Base-by-base conservation (phyloP, 2,113 vertebrate genomes). In the Talpa occidentalis region DNA sequence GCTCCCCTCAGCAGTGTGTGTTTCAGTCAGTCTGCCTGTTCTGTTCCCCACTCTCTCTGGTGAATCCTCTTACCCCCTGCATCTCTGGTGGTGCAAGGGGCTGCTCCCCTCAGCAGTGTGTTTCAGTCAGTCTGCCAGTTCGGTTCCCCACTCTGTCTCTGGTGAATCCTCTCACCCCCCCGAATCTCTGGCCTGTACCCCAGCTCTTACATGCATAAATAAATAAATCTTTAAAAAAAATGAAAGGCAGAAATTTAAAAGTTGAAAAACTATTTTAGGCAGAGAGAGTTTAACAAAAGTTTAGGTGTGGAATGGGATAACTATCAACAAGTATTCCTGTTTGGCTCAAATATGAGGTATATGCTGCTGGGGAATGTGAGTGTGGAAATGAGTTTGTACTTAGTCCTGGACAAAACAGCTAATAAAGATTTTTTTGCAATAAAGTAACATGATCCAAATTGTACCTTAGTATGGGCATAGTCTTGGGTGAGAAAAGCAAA, bases 231-330 rank as follows among this genome's bases (percentile, higher is more conserved):
- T 76, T 64, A 37, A 12, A 64, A 21, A 56, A 56, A 56, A 6
- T 56, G 54, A 56, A 56, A 56, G 54, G 54, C 54, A 56, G 7
- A 88, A 83, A 70, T 3, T 37, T 14, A 59, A 93, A 94, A 59
- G 37, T 17, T 88, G 26, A 12, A 35, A 74, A 90, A 76, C 52
- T 78, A 90, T 70, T 83, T 74, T 49, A 84, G 72, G 22, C 28
- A 79, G 35, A 91, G 11, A 69, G 42, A 96, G 79, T 47, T n/a
- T 60, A 89, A 70, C 42, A 80, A 69, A 88, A 84, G 28, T 59
- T 90, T 69, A 26, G 37, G 12, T 83, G 21, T 77, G 22, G 42
- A 76, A 77, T 2, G 79, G 35, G 8, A 21, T 67, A 92, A 79
- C 15, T 72, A 60, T 69, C 40, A 60, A 30, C 21, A 66, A 87